Evolutionary conservation across 92 coral and sea anemone species (phyloP).

Genomic region (Umimayanthus chanpuru): DNA sequence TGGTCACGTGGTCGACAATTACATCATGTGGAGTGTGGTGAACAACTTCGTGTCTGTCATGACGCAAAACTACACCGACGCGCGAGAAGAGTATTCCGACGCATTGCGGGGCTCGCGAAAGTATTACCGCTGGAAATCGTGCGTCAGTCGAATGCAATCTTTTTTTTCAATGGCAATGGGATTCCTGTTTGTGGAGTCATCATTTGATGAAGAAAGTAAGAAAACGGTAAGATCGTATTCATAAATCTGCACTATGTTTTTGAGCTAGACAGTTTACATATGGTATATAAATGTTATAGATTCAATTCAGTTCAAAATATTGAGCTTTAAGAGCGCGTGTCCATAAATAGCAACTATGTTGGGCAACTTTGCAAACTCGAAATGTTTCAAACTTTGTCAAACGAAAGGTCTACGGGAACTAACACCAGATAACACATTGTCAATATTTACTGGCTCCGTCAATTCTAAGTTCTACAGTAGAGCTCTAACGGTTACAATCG

Average conservation of each 20-base stretch:
- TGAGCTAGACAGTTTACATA: not conserved
- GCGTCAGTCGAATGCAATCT: conserved; percentile 48
- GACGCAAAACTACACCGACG: conserved; percentile 43
- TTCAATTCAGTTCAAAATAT: too few relatives aligned
- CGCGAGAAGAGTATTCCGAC: not conserved
- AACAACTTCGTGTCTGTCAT: conserved; percentile 32
- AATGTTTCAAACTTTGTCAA: too few relatives aligned
- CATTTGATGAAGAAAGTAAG: conserved; percentile 67
- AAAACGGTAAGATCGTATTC: conserved; percentile 34
- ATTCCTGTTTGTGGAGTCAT: conserved; percentile 66
- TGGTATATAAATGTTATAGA: too few relatives aligned
- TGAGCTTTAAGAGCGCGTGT: too few relatives aligned
- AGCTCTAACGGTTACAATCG: too few relatives aligned
- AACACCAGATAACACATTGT: too few relatives aligned
- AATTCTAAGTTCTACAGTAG: too few relatives aligned
- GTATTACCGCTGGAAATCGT: conserved; percentile 45
- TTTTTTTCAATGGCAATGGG: conserved; percentile 55
- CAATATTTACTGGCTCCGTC: too few relatives aligned
- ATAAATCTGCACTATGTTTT: not conserved
- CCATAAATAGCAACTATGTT: too few relatives aligned
- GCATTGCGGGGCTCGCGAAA: conserved; percentile 18
- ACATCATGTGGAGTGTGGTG: conserved; percentile 62
- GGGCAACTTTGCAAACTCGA: too few relatives aligned
- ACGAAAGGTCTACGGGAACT: too few relatives aligned
- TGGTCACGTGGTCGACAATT: conserved; percentile 50